phyloP scores from a whole-genome alignment of 2,797 vertebrate species.

The Triplophysa bombifrons region DNA sequence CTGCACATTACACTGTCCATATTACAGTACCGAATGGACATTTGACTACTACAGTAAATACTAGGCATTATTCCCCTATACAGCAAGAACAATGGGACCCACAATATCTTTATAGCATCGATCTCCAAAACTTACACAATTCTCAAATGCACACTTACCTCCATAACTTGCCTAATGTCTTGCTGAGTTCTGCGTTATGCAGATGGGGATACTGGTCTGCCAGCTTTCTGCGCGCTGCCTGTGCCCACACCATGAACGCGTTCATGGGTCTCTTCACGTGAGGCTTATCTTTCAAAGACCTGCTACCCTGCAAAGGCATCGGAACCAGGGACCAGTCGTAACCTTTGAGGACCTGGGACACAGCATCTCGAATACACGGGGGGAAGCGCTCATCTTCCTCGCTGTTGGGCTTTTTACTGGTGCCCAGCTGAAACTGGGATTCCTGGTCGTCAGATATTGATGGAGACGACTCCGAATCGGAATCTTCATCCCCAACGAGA shows the following conservation, averaged over 20 bases:
- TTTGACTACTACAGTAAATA: too few species aligned
- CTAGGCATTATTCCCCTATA: too few species aligned
- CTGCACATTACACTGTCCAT: too few species aligned
- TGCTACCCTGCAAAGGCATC: constrained; percentile 89
- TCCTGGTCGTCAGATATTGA: constrained; percentile 77
- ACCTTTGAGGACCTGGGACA: constrained; percentile 96
- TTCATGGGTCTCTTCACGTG: constrained; percentile 95
- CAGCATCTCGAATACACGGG: constrained; percentile 94
- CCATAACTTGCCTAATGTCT: constrained; percentile 91
- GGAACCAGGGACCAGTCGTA: constrained; percentile 98
- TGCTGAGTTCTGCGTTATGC: constrained; percentile 96
- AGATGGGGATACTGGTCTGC: constrained; percentile 95
- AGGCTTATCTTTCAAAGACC: constrained; percentile 89
- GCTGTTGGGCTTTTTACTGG: constrained; percentile 77
- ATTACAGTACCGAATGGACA: too few species aligned
- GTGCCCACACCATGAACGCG: constrained; percentile 94
- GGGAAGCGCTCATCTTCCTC: constrained; percentile 91
- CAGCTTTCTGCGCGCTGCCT: constrained; percentile 90
- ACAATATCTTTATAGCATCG: too few species aligned
- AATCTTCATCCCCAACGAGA: constrained; percentile 91
- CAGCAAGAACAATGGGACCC: too few species aligned
- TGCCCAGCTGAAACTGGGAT: constrained; percentile 64
- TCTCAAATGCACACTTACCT: constrained; percentile 69
- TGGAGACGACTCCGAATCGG: constrained; percentile 88
- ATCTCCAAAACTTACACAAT: too few species aligned